Evolutionary conservation across 1,140 invertebrate species (phyloP).

Genomic region (Sycophila sp.): DNA sequence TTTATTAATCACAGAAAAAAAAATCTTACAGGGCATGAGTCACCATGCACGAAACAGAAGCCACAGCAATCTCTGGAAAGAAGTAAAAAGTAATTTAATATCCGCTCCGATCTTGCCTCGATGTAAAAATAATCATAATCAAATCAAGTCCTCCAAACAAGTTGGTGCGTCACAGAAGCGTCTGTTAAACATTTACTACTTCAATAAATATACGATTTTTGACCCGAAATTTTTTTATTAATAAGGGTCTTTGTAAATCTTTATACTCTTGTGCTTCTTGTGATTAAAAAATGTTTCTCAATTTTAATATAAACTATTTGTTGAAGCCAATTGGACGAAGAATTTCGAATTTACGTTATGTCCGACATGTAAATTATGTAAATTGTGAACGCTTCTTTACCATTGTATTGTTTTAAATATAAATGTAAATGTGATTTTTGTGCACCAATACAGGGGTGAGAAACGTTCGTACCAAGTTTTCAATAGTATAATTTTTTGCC

Average conservation of each 20-base stretch:
- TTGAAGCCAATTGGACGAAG: constrained; percentile 29
- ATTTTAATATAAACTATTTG: constrained; percentile 35
- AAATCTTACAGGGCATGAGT: constrained; percentile 25
- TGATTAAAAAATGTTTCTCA: constrained; percentile 32
- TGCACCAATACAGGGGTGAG: constrained; percentile 28
- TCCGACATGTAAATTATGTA: constrained; percentile 16
- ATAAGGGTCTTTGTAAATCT: constrained; percentile 24
- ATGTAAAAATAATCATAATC: constrained; percentile 38
- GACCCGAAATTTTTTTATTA: constrained; percentile 24
- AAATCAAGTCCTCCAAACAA: constrained; percentile 38
- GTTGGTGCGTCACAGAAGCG: constrained; percentile 29
- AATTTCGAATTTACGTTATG: constrained; percentile 28
- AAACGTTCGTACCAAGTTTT: constrained; percentile 30
- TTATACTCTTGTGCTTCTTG: constrained; percentile 34
- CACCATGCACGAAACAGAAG: constrained; percentile 30
- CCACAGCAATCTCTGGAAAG: constrained; percentile 17
- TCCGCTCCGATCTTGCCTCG: constrained; percentile 34
- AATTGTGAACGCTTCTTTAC: constrained; percentile 35
- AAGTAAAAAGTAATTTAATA: constrained; percentile 33
- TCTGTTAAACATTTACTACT: constrained; percentile 31
- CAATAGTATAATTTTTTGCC: constrained; percentile 1
- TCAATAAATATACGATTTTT: constrained; percentile 10
- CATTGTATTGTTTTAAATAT: constrained; percentile 33
- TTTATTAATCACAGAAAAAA: constrained; percentile 16
- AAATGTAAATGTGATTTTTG: constrained; percentile 31